Evolutionary conservation across 2,888 invertebrate genomes (phyloP), one percentile per base, ranked within the genome.

Genomic region (Pedicia rivosa): DNA sequence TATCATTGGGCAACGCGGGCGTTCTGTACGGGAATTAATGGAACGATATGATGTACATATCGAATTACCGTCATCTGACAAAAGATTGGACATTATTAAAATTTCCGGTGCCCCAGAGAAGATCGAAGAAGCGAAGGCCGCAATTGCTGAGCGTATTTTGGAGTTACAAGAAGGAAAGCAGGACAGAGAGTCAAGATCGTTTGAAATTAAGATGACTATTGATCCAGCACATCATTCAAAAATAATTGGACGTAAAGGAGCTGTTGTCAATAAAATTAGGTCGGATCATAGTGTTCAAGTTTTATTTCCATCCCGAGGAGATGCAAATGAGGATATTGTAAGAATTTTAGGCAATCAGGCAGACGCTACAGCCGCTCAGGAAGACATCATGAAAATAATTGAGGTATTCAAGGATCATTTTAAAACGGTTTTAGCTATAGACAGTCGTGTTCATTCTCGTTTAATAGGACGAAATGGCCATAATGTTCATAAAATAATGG

Each of bases 211-310:
- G 60, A 70, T 97, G 50, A 79, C 86, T 58, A 87, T 97, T 22
- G 87, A 92, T 59, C 81, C 91, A 0, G 82, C 86, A 48, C 91
- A 87, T 62, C 95, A 97, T 63, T 88, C 92, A 2, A 87, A 92
- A 58, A 87, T 98, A 48, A 97, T 98, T 58, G 97, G 97, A 12
- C 79, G 82, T 50, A 74, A 78, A 39, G 97, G 97, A 35, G 73
- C 78, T n/a, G 84, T 86, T 36, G 90, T 98, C 49, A 82, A 78
- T 24, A 87, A 88, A 62, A 82, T 98, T 50, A 78, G 94, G 43
- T 73, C 75, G 31, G 83, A 90, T 52, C 80, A 81, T 57, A 82
- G 86, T 51, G 95, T 97, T 31, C 86, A 87, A 62, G 88, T 97
- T 51, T 86, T 83, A 59, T 77, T 95, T 55, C 94, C 92, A 2